These are phyloP conservation scores for Ageneiosus marmoratus DNA, from an alignment of 2,113 vertebrate genomes.

Conservation along the genomic window DNA sequence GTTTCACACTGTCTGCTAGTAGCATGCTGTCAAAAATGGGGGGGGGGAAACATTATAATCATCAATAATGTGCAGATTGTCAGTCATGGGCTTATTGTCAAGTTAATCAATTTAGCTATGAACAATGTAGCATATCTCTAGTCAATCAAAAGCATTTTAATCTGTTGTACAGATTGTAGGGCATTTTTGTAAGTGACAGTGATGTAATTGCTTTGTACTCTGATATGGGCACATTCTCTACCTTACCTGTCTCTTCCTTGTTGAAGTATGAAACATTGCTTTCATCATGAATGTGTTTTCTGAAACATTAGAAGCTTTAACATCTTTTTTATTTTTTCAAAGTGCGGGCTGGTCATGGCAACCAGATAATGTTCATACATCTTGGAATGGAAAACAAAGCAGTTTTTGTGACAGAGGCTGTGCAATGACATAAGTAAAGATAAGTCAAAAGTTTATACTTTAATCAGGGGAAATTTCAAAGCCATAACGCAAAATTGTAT, in stretches of 20 bases:
- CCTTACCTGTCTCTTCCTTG: not conserved
- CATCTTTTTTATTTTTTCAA: not conserved
- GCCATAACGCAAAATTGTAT: constrained; percentile 12
- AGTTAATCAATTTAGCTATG: not conserved
- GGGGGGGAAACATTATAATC: not conserved
- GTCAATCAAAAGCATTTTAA: not conserved
- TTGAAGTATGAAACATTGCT: constrained; percentile 5
- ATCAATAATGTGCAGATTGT: not conserved
- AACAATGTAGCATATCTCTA: not conserved
- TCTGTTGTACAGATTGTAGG: not conserved
- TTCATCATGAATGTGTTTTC: constrained; percentile 30
- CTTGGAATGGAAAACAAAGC: constrained; percentile 39
- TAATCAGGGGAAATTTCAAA: constrained; percentile 43
- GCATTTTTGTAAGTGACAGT: constrained; percentile 4
- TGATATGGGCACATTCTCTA: constrained; percentile 8
- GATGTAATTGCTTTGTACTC: constrained; percentile 19
- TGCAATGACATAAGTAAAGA: constrained; percentile 38
- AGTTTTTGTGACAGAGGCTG: constrained; percentile 36
- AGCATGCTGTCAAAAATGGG: not conserved
- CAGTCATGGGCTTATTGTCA: not conserved
- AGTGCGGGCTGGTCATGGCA: constrained; percentile 36
- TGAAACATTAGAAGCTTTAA: constrained; percentile 38
- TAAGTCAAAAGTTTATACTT: constrained; percentile 25
- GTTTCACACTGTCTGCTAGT: not conserved
- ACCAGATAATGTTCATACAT: constrained; percentile 47